Conservation (phyloP, 2,797 vertebrate genomes). For the Acridotheres tristis region DNA sequence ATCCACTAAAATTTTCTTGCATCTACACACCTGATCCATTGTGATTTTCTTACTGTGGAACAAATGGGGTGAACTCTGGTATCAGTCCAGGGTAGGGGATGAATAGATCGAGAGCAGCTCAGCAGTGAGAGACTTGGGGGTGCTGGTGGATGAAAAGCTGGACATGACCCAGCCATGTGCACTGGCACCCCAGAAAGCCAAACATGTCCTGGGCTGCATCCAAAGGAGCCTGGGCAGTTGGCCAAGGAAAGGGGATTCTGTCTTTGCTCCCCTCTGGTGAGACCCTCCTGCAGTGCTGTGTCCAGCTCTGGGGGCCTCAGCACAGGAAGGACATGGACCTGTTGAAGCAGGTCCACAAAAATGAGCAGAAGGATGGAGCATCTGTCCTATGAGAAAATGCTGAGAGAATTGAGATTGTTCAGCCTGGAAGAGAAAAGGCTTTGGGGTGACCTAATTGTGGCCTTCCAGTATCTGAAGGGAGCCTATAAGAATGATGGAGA, state of each 20-base stretch:
- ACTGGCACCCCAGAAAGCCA: neutral
- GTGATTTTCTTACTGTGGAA: neutral
- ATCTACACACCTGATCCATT: neutral
- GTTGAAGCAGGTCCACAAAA: neutral
- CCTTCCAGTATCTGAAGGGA: neutral
- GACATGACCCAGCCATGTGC: neutral
- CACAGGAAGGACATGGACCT: neutral
- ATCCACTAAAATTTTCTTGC: neutral
- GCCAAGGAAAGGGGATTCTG: neutral
- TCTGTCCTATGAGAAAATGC: rapidly evolving
- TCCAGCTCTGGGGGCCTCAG: neutral
- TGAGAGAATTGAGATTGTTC: neutral
- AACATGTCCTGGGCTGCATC: rapidly evolving
- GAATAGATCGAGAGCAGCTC: rapidly evolving
- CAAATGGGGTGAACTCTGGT: neutral
- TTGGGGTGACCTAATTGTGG: neutral
- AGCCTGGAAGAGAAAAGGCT: neutral
- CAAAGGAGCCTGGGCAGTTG: neutral
- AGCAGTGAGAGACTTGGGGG: neutral
- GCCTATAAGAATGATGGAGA: rapidly evolving
- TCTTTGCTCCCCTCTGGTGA: neutral
- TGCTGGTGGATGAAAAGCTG: neutral
- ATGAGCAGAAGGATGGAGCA: neutral
- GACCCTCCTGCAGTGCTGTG: neutral
- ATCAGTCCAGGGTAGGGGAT: too few species aligned